Conservation (phyloP, 2,797 vertebrate genomes). For the Hafferia zeledoni region DNA sequence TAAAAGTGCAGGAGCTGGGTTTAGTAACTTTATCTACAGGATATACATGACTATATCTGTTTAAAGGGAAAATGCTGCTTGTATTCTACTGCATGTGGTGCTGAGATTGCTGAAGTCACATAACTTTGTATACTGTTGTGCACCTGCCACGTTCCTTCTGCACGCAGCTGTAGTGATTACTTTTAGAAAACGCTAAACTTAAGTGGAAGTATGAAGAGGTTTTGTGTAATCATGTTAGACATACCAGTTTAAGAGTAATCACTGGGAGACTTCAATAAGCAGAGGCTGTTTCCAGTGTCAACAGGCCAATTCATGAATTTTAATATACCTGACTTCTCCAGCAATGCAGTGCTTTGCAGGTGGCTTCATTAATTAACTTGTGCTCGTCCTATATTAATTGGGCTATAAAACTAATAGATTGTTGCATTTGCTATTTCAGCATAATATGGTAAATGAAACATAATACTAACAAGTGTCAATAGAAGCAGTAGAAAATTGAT, state of each 20-base stretch:
- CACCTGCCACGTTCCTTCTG: not conserved
- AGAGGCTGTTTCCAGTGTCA: not conserved
- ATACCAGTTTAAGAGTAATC: not conserved
- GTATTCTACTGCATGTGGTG: not conserved
- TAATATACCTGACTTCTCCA: not conserved
- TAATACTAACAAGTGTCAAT: not conserved
- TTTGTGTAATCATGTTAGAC: not conserved
- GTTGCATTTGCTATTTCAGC: not conserved
- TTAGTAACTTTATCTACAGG: not conserved
- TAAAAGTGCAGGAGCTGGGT: not conserved
- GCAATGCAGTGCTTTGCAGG: not conserved
- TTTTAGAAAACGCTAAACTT: not conserved
- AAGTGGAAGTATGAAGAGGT: not conserved
- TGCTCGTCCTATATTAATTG: not conserved
- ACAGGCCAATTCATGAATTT: not conserved
- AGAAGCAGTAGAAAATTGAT: not conserved
- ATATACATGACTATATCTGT: not conserved
- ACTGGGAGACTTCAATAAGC: not conserved
- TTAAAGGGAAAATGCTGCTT: not conserved
- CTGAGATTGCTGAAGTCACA: not conserved
- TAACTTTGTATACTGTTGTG: not conserved
- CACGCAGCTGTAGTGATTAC: not conserved
- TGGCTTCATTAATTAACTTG: not conserved
- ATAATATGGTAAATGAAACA: not conserved
- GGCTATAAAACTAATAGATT: not conserved